These are phyloP conservation scores for cattle (Bos taurus) DNA, from an alignment of 2,113 vertebrate genomes.

Conservation along the genomic window DNA sequence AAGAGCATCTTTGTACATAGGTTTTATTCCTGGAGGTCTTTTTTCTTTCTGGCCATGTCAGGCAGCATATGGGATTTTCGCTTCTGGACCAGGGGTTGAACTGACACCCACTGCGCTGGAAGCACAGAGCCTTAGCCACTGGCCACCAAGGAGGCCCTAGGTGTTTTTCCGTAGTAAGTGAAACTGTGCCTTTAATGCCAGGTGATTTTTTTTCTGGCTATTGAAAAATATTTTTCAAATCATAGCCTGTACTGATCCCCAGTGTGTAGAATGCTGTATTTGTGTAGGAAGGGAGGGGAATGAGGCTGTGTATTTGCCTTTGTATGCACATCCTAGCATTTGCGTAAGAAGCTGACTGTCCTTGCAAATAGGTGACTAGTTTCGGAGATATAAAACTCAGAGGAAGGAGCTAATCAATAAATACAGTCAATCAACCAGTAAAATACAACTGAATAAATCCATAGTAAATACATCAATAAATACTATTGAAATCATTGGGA, in stretches of 20 bases:
- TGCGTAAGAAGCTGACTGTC: neutral
- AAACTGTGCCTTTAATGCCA: neutral
- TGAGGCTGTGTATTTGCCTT: neutral
- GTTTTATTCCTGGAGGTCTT: neutral
- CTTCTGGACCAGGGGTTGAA: neutral
- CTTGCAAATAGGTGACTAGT: neutral
- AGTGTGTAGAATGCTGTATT: too few species aligned
- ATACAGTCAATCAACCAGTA: neutral
- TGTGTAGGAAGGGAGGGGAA: neutral
- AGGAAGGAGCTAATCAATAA: neutral
- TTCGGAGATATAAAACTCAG: neutral
- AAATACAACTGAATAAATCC: neutral
- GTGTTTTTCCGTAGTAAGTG: neutral
- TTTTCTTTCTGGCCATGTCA: neutral
- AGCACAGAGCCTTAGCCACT: neutral
- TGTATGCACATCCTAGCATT: neutral
- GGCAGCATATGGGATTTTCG: rapidly evolving
- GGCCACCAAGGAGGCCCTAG: neutral
- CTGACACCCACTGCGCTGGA: rapidly evolving
- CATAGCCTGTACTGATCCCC: neutral
- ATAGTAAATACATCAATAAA: neutral
- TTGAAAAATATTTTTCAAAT: neutral
- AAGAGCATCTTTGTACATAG: neutral
- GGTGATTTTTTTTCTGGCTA: neutral
- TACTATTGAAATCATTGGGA: neutral